Percentiles rank a stretch among this genome's conserved stretches.
phyloP scores from a whole-genome alignment of 2,797 vertebrate species.

The Steatocranus sp. region DNA sequence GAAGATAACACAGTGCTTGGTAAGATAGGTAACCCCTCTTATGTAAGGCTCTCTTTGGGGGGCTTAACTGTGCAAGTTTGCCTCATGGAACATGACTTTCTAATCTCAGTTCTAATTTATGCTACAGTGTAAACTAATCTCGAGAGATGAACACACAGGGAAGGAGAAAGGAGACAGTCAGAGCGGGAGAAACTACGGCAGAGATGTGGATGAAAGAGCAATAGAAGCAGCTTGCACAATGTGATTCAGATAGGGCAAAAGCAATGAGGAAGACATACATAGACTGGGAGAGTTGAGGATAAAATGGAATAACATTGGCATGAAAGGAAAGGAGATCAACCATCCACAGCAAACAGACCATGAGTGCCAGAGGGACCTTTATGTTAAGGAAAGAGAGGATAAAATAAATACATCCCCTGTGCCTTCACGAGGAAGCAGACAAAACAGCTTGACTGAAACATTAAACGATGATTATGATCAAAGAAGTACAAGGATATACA shows the following conservation, averaged over 20 bases:
- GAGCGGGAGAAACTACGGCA: neutral
- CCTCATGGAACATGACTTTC: neutral
- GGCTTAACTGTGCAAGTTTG: neutral
- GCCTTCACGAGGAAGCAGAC: constrained; percentile 14
- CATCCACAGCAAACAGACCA: constrained; percentile 7
- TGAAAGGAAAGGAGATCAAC: constrained; percentile 22
- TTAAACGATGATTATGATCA: constrained; percentile 50
- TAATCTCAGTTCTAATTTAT: constrained; percentile 6
- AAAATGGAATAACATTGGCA: neutral
- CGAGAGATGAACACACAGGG: constrained; percentile 10
- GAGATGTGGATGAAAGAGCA: neutral
- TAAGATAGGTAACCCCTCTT: neutral
- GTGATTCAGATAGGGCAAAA: neutral
- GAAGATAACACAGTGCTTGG: neutral
- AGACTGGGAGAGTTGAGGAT: neutral
- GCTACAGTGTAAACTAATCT: constrained; percentile 7
- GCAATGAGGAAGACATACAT: neutral
- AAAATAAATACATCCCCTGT: constrained; percentile 24
- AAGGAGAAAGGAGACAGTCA: neutral
- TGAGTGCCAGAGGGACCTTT: neutral
- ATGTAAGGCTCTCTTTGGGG: neutral
- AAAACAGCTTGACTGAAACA: constrained; percentile 38
- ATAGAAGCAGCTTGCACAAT: neutral
- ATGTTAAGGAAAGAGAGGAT: neutral
- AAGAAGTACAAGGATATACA: constrained; percentile 52